Conservation (phyloP, 2,888 invertebrate genomes). For the Vesta saturnalis region DNA sequence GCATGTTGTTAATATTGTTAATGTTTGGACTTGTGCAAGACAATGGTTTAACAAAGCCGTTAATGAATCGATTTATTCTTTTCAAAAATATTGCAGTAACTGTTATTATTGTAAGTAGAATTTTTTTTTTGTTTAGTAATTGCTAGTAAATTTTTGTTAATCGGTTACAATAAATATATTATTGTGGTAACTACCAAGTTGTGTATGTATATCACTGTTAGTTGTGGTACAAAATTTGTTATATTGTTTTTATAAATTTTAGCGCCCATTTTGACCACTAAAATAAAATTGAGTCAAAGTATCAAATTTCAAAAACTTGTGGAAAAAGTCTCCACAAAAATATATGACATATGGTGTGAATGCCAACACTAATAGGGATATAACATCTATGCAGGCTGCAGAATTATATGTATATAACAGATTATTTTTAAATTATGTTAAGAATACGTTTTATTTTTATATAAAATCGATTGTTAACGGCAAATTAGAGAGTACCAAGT, state of each 20-base stretch:
- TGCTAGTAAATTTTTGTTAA: conserved; percentile 4
- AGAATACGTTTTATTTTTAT: conserved; percentile 34
- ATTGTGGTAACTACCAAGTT: no score
- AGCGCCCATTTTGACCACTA: no score
- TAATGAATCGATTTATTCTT: conserved; percentile 49
- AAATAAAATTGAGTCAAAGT: no score
- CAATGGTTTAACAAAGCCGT: conserved; percentile 53
- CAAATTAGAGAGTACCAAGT: conserved; percentile 52
- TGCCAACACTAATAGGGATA: not conserved
- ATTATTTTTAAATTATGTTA: conserved; percentile 27
- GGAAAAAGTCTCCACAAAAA: no score
- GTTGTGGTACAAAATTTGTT: no score
- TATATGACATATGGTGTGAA: no score
- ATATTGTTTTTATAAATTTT: no score
- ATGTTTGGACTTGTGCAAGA: conserved; percentile 58
- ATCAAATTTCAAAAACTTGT: no score
- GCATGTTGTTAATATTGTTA: conserved; percentile 65
- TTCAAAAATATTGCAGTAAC: conserved; percentile 10
- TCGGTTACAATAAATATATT: not conserved
- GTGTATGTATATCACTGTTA: no score
- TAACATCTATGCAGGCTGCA: conserved; percentile 53
- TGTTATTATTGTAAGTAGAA: not conserved
- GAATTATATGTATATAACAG: conserved; percentile 39
- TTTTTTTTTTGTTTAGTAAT: not conserved
- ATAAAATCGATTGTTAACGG: conserved; percentile 52